Conservation (phyloP, 2,888 invertebrate species). For the Aleiodes alternator region DNA sequence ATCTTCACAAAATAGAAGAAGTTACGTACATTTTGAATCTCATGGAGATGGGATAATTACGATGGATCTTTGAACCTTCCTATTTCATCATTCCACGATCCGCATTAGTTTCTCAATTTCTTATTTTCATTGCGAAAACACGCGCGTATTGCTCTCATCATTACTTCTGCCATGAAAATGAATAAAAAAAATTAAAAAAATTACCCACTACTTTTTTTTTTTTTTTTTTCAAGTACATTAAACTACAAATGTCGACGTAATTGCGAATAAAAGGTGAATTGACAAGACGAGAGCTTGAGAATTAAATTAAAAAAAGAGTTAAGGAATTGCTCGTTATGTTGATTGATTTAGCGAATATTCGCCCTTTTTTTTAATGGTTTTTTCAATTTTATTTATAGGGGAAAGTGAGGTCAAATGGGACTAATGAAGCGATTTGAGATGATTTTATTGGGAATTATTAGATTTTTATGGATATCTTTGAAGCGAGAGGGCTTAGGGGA, state of each 20-base stretch:
- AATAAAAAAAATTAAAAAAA: slow-evolving; percentile 15
- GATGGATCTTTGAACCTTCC: slow-evolving; percentile 54
- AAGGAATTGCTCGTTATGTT: slow-evolving; percentile 36
- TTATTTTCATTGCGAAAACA: slow-evolving; percentile 14
- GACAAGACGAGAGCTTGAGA: not conserved
- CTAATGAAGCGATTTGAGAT: too few relatives aligned
- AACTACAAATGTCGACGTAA: slow-evolving; percentile 21
- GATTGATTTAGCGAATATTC: slow-evolving; percentile 30
- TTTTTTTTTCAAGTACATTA: not conserved
- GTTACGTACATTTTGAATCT: slow-evolving; percentile 11
- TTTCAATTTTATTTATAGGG: not conserved
- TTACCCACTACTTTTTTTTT: slow-evolving; percentile 2
- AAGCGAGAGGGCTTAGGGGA: too few relatives aligned
- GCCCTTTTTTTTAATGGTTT: not conserved
- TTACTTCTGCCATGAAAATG: not conserved
- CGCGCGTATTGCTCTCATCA: slow-evolving; percentile 29
- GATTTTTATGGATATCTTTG: too few relatives aligned
- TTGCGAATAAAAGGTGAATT: slow-evolving; percentile 18
- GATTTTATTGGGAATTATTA: too few relatives aligned
- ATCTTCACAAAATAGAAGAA: not conserved
- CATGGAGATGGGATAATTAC: slow-evolving; percentile 48
- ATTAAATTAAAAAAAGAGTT: not conserved
- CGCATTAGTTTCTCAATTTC: slow-evolving; percentile 33
- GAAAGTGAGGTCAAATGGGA: too few relatives aligned
- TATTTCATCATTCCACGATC: slow-evolving; percentile 22